phyloP scores from a whole-genome alignment of 2,888 invertebrate species.

The Gymnocheta viridis region DNA sequence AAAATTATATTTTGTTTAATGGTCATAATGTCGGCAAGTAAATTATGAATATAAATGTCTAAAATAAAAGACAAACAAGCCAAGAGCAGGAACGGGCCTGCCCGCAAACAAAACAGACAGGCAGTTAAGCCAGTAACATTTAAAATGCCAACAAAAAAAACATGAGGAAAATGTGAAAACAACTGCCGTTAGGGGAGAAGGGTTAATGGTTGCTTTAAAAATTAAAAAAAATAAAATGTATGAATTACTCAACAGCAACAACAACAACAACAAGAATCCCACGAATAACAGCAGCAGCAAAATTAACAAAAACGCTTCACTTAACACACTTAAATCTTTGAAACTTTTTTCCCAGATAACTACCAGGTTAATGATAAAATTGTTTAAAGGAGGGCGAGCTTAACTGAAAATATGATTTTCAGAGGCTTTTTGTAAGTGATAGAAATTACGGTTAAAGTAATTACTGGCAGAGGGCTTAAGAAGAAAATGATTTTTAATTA shows the following conservation, averaged over 20 bases:
- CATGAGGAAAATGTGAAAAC: slow-evolving; percentile 39
- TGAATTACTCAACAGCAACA: too few species aligned
- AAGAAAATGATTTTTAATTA: slow-evolving; percentile 65
- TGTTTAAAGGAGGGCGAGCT: neutral
- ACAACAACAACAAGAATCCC: neutral
- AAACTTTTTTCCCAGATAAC: neutral
- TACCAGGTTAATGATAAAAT: neutral
- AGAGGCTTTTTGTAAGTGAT: slow-evolving; percentile 16
- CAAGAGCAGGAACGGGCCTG: neutral
- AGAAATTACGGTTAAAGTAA: slow-evolving; percentile 2
- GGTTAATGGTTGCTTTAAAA: slow-evolving; percentile 49
- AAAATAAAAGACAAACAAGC: neutral
- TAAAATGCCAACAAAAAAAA: neutral
- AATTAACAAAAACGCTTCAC: slow-evolving; percentile 31
- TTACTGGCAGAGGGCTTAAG: slow-evolving; percentile 21
- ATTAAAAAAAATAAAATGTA: slow-evolving; percentile 28
- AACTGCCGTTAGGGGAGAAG: slow-evolving; percentile 28
- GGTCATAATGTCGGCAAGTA: slow-evolving; percentile 63
- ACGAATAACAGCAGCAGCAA: slow-evolving; percentile 9
- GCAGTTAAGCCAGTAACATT: neutral
- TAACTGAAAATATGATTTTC: neutral
- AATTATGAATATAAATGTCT: slow-evolving; percentile 58
- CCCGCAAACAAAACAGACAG: neutral
- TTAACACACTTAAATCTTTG: slow-evolving; percentile 44
- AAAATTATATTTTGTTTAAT: slow-evolving; percentile 65